Evolutionary conservation across 2,888 invertebrate species (phyloP), one percentile per base, ranked within the genome.

Genomic region (Stenichneumon culpator): DNA sequence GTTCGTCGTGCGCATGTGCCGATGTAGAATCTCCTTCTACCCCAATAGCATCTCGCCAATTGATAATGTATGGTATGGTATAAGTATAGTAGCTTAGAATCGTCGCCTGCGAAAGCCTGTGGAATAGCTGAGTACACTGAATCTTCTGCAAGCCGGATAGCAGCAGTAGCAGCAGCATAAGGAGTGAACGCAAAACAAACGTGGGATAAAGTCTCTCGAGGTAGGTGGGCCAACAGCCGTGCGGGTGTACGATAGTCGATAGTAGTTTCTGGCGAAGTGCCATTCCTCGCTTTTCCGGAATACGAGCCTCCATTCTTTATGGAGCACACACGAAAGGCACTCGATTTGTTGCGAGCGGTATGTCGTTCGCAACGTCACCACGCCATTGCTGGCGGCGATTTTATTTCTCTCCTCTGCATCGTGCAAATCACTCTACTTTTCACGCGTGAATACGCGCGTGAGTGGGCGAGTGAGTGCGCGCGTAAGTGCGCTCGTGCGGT

Each of bases 81-180:
- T 69, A 69, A 60, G 68, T 69, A 80, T 69, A 69, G 74, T 57
- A 79, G 84, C 82, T 85, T 82, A 85, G 82, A 82, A 60, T 60
- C 60, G 60, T 60, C 60, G 60, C 25, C 60, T 60, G 28, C 16
- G 60, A 60, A 65, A 75, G 63, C 63, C 32, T 14, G 50, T 65
- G 63, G 63, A 75, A 75, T 75, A 75, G 47, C 63, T 63, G 60
- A 63, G 28, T 47, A 75, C 28, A 69, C 25, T 16, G 69, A 54
- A 78, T 54, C 54, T 68, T 78, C 68, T 9, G 22, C 57, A 25
- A 19, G 60, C 60, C 60, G 16, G 22, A 22, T 16, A 32, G 25
- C 25, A 28, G 28, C 28, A 14, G 25, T 22, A 28, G 28, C 28
- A 44, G 44, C 39, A 28, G 78, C 68, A 67, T 69, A 69, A 78